These are phyloP conservation scores for Notodromas monacha DNA, from an alignment of 2,888 invertebrate species.

Conservation along the genomic window DNA sequence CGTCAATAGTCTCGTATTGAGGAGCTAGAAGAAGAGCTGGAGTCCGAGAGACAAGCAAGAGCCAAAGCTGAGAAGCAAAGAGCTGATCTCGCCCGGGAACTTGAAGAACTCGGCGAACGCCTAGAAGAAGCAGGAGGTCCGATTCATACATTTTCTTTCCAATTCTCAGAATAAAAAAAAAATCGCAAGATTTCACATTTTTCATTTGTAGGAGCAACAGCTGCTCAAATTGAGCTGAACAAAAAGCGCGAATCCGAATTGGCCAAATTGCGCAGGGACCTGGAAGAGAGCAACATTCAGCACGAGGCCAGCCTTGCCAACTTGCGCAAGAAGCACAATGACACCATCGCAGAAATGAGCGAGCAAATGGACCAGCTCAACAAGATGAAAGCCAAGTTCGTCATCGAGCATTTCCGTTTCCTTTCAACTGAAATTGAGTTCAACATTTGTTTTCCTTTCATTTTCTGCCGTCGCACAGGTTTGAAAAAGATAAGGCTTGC, in stretches of 20 bases:
- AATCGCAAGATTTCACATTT: too few relatives aligned
- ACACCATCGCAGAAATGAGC: conserved; percentile 93
- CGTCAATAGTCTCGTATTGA: conserved; percentile 60
- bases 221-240: conserved; percentile 95
- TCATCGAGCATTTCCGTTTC: conserved; percentile 5
- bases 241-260: conserved; percentile 99
- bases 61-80: conserved; percentile 93
- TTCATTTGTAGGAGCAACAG: conserved; percentile 33
- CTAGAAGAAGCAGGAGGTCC: conserved; percentile 90
- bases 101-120: conserved; percentile 83
- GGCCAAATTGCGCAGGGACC: conserved; percentile 84
- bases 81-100: conserved; percentile 76
- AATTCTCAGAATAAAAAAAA: too few relatives aligned
- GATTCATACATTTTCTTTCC: too few relatives aligned
- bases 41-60: conserved; percentile 88
- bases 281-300: conserved; percentile 95
- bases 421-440: too few relatives aligned
- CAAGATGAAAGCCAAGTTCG: conserved; percentile 88
- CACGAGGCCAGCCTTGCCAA: conserved; percentile 84
- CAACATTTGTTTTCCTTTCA: too few relatives aligned
- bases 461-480: background rate
- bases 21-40: conserved; percentile 96
- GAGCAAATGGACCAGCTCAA: conserved; percentile 99
- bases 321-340: conserved; percentile 98
- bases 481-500: conserved; percentile 13